phyloP scores from a whole-genome alignment of 2,113 vertebrate genomes.

The Oryzias woworae region DNA sequence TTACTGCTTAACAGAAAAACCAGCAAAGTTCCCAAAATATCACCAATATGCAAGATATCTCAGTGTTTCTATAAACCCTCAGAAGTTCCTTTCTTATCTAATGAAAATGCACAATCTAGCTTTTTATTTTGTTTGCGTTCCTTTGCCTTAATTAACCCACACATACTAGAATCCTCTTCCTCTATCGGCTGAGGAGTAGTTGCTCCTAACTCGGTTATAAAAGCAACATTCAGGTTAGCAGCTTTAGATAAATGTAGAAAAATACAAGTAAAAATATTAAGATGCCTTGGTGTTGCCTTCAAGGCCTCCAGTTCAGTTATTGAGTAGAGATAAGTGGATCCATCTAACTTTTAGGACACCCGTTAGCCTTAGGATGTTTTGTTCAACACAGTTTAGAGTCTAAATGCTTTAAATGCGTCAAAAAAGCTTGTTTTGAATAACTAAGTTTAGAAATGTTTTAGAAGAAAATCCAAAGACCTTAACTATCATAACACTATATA shows the following conservation, averaged over 20 bases:
- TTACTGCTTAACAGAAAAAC: no score
- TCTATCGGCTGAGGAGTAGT: slow-evolving; percentile 16
- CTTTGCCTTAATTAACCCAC: not conserved
- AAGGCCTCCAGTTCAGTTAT: not conserved
- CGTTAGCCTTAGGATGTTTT: slow-evolving; percentile 8
- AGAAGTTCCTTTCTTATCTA: slow-evolving; percentile 26
- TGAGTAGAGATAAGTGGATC: slow-evolving; percentile 4
- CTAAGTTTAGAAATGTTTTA: not conserved
- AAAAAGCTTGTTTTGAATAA: not conserved
- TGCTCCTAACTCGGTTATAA: slow-evolving; percentile 26
- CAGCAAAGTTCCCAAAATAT: no score
- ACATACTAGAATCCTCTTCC: slow-evolving; percentile 2
- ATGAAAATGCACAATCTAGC: slow-evolving; percentile 24
- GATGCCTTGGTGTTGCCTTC: slow-evolving; percentile 5
- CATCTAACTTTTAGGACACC: slow-evolving; percentile 9
- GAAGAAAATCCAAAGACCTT: not conserved
- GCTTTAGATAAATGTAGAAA: slow-evolving; percentile 46
- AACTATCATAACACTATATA: no score
- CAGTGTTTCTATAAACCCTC: slow-evolving; percentile 14
- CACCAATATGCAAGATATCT: slow-evolving; percentile 5
- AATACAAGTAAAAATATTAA: slow-evolving; percentile 43
- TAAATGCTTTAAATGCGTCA: slow-evolving; percentile 15
- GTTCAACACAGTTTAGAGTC: slow-evolving; percentile 17
- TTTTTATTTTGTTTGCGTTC: slow-evolving; percentile 2
- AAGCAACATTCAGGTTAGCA: slow-evolving; percentile 53